A percentile compares a stretch with the other conserved stretches of the same genome.
Evolutionary conservation across 2,888 invertebrate genomes (phyloP).

Genomic region (Nasonovia ribisnigri): DNA sequence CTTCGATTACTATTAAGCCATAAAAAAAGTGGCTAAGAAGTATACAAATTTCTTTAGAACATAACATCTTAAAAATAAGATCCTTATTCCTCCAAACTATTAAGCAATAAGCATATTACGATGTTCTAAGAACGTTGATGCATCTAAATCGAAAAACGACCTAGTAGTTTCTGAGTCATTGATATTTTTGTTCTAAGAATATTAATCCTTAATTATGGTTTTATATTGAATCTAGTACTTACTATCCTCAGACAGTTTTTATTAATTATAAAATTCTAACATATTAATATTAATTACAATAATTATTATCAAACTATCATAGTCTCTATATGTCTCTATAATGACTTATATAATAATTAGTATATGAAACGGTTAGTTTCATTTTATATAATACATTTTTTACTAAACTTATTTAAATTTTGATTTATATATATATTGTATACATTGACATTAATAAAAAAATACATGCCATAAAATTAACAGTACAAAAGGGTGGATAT

Average conservation of each 20-base stretch:
- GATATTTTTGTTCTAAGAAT: neutral
- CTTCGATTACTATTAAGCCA: neutral
- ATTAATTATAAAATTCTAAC: neutral
- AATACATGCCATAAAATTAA: neutral
- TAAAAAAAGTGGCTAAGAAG: neutral
- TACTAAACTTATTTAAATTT: neutral
- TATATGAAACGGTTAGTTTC: neutral
- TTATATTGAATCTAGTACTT: too few relatives aligned
- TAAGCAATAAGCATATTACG: neutral
- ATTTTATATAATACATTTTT: neutral
- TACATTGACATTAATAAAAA: too few relatives aligned
- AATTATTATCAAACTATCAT: neutral
- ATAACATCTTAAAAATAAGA: neutral
- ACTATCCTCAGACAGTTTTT: neutral
- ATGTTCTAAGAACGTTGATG: neutral
- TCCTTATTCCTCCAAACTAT: too few relatives aligned
- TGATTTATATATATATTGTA: too few relatives aligned
- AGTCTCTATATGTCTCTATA: neutral
- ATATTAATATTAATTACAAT: neutral
- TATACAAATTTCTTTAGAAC: neutral
- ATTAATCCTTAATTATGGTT: too few relatives aligned
- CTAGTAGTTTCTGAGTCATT: neutral
- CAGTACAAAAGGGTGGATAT: neutral
- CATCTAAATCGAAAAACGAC: neutral
- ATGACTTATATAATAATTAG: neutral